A percentile compares a stretch with the other conserved stretches of the same genome.
These are phyloP conservation scores for Gallinago undulata DNA, from an alignment of 2,113 vertebrate species.

Conservation along the genomic window DNA sequence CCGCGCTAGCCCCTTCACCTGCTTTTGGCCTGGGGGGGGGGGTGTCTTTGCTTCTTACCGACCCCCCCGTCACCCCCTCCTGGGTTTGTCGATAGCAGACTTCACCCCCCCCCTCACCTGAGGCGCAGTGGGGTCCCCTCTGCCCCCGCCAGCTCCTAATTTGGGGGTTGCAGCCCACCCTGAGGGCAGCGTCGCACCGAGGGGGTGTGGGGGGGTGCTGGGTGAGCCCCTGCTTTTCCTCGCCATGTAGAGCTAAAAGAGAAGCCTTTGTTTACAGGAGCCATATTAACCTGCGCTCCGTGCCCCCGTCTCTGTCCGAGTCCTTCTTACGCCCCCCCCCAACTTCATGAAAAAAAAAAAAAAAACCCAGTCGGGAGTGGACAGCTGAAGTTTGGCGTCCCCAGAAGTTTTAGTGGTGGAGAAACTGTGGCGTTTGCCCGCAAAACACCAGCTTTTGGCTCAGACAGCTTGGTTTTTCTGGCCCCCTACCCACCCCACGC, in stretches of 20 bases:
- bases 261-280: constrained; percentile 17
- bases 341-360: background rate
- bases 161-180: background rate
- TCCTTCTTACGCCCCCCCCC: background rate
- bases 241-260: background rate
- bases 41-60: background rate
- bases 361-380: background rate
- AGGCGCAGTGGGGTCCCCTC: background rate
- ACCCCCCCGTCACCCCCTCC: too few relatives aligned
- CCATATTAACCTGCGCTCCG: background rate
- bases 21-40: background rate
- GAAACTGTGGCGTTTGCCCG: too few relatives aligned
- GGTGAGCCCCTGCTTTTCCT: background rate
- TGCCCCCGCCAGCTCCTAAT: background rate
- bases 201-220: background rate
- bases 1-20: background rate
- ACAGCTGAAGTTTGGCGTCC: background rate
- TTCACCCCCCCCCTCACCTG: background rate
- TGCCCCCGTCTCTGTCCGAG: background rate
- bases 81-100: background rate
- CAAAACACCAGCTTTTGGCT: accelerated
- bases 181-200: accelerated
- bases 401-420: accelerated
- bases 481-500: accelerated
- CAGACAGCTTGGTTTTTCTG: accelerated